phyloP scores from a whole-genome alignment of 1,140 invertebrate species.

The Meloidogyne exigua region DNA sequence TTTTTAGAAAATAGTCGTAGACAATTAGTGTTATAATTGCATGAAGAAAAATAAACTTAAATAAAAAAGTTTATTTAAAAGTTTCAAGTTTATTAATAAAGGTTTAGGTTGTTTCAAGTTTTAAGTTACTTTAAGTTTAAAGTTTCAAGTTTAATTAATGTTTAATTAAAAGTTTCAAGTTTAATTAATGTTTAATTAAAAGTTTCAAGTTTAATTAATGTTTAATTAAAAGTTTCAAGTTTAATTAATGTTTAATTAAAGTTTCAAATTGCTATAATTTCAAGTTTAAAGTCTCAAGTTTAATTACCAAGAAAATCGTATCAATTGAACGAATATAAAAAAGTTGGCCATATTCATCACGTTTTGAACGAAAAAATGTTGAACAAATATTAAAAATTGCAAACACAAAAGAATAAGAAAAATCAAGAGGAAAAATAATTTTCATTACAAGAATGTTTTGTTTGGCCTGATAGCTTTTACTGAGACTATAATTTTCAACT shows the following conservation, averaged over 20 bases:
- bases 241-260: too few species aligned
- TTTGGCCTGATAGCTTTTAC: constrained; percentile 12
- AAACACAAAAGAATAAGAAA: constrained; percentile 20
- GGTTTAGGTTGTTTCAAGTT: not conserved
- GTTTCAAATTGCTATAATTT: too few species aligned
- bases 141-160: not conserved
- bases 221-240: too few species aligned
- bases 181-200: too few species aligned
- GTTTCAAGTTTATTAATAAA: too few species aligned
- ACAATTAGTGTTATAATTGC: constrained; percentile 23
- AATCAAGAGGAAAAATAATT: constrained; percentile 23
- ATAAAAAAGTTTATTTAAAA: not conserved
- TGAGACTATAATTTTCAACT: not conserved
- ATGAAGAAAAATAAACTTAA: constrained; percentile 15
- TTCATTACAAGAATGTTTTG: constrained; percentile 20
- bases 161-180: too few species aligned
- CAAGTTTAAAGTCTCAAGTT: too few species aligned
- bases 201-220: too few species aligned
- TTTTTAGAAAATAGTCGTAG: constrained; percentile 21
- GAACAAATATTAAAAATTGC: constrained; percentile 8
- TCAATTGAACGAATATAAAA: constrained; percentile 11
- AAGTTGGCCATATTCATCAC: not conserved
- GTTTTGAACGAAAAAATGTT: constrained; percentile 6
- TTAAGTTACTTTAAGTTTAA: too few species aligned
- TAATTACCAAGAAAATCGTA: not conserved